Base-by-base conservation (phyloP, 2,888 invertebrate species). In the Chouioia cunea region DNA sequence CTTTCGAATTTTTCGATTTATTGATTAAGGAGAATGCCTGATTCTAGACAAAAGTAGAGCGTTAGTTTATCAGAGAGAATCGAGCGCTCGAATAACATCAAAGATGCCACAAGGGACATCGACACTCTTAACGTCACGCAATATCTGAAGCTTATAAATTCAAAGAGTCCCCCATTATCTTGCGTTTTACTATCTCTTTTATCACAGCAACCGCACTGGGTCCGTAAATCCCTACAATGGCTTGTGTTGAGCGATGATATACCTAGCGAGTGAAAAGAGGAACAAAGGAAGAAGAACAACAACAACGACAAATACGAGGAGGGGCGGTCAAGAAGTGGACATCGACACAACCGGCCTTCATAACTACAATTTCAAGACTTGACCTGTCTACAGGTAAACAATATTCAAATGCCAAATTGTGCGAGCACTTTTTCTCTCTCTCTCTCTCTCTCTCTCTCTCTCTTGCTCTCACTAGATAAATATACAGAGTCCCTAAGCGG, bases 351-450 rank as follows among this genome's bases (percentile, higher is more conserved):
- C 36, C 10, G 6, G 36, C 6, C 10, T 27, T 2, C 27, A 4
- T 46, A 58, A 18, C 18, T 10, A 36, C 16, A n/a, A 18, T 48
- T 15, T 44, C 43, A 16, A 60, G 3, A 36, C 18, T 10, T 6
- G 22, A 50, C 18, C 47, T 20, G 20, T 3, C 12, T 44, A 18
- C 47, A 23, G 18, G 50, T 70, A 59, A 70, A 64, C 64, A 64
- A 64, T 63, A 58, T 70, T 69, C 53, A 63, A 56, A 57, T 54
- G 36, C 48, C 27, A 10, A 36, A 12, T 36, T 36, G 36, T 36
- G 36, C 36, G 36, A 6, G 10, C 36, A 6, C 36, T 1, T 12
- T 36, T 36, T 36, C 36, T 36, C 36, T 36, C 36, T 6, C 10
- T 6, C 6, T 27, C 27, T 27, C 4, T 1, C 36, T 36, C 4